phyloP scores from a whole-genome alignment of 2,113 vertebrate species.

The Opisthocomus hoazin region DNA sequence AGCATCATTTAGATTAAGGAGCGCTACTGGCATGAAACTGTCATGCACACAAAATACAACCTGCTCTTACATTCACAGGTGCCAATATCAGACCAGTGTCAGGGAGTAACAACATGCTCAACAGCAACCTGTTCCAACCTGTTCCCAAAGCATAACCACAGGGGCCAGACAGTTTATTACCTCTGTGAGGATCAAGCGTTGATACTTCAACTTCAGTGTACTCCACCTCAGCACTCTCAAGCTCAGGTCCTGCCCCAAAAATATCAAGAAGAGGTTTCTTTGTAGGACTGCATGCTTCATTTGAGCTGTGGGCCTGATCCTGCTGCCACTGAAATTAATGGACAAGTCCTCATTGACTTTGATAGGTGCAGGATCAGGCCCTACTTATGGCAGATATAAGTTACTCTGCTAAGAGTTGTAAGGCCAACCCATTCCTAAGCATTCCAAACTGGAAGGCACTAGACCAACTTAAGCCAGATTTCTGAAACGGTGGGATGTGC shows the following conservation, averaged over 20 bases:
- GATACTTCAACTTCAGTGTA: conserved; percentile 77
- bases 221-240: conserved; percentile 69
- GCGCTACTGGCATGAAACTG: neutral
- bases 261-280: conserved; percentile 63
- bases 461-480: neutral
- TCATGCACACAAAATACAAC: neutral
- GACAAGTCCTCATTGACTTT: neutral
- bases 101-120: neutral
- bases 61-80: neutral
- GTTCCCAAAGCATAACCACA: neutral
- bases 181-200: conserved; percentile 62
- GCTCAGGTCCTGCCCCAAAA: conserved; percentile 71
- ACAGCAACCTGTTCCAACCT: neutral
- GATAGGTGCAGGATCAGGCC: neutral
- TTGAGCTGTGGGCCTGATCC: conserved; percentile 13
- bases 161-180: conserved; percentile 40
- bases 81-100: neutral
- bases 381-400: neutral
- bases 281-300: neutral
- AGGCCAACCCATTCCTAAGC: neutral
- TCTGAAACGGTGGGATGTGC: neutral
- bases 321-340: neutral
- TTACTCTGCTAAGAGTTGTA: neutral
- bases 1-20: neutral
- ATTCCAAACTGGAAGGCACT: neutral